Base-by-base conservation (phyloP, 2,888 invertebrate genomes). In the Synanthedon formicaeformis region DNA sequence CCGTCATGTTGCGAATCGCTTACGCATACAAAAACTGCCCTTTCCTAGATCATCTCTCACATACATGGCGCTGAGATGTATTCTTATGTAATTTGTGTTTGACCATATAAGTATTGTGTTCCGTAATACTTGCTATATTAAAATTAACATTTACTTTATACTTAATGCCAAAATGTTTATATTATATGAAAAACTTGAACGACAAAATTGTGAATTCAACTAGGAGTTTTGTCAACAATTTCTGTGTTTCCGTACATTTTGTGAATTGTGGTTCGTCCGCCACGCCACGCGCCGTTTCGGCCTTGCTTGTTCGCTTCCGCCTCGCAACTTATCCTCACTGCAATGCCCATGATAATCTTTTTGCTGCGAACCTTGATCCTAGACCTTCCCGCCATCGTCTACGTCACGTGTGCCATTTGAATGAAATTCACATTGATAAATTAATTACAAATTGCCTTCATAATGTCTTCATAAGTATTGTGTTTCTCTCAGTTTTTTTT, bases 221-320 rank as follows among this genome's bases (percentile, higher is more conserved):
- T 34, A 34, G 34, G 34, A 34, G 34, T 34, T 34, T 34, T 34
- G 34, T 23, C 23, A 23, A 23, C 23, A 23, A 23, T 23, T 23
- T 23, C 23, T 34, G 45, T 27, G 69, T 66, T 67, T 70, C 69
- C 68, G 73, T 73, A 74, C 71, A 68, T 75, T 78, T 78, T 73
- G 75, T 79, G 82, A 81, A 85, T 81, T 79, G 76, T 72, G 54
- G 71, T 73, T 66, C 67, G 75, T 85, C 80, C 85, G 84, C 34
- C 34, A 34, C 34, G 34, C 34, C 34, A 34, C 34, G 34, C 34
- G 8, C 34, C 34, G 8, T 34, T 34, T 83, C 84, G 85, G 78
- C 86, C 85, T 87, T 79, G 86, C 74, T 69, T 66, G 63, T 61
- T 67, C 69, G 76, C 85, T 86, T 87, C 86, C 86, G 86, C 80